Evolutionary conservation across 2,113 vertebrate genomes (phyloP).

Genomic region (Empidonax traillii): DNA sequence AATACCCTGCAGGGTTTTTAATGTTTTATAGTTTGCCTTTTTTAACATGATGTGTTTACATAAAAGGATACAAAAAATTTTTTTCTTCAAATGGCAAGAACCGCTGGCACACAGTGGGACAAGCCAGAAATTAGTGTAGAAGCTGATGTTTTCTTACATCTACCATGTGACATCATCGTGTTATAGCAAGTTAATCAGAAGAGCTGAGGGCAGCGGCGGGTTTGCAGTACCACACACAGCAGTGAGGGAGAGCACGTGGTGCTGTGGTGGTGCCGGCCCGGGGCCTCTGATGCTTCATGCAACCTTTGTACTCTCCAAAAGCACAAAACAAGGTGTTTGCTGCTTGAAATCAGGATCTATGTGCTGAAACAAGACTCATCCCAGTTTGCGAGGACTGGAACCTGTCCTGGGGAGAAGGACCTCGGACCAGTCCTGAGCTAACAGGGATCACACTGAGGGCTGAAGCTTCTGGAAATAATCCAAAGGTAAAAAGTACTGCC

Average conservation of each 20-base stretch:
- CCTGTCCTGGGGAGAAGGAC: neutral
- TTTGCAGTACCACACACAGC: neutral
- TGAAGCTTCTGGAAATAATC: neutral
- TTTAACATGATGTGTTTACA: slow-evolving; percentile 32
- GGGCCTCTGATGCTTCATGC: neutral
- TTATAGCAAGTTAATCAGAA: neutral
- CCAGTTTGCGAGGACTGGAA: neutral
- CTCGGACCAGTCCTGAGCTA: neutral
- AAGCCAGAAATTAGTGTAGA: slow-evolving; percentile 19
- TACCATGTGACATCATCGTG: neutral
- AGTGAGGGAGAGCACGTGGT: neutral
- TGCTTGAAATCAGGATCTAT: neutral
- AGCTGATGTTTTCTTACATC: neutral
- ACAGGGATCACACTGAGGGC: neutral
- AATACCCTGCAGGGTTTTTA: slow-evolving; percentile 45
- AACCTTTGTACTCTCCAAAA: neutral
- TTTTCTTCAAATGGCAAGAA: neutral
- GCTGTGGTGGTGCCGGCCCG: neutral
- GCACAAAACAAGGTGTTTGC: neutral
- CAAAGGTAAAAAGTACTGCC: neutral
- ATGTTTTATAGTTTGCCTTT: slow-evolving; percentile 36
- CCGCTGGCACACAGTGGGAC: neutral
- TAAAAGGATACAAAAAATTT: neutral
- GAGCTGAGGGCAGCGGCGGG: neutral
- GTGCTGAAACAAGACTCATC: neutral